Evolutionary conservation across 2,113 vertebrate genomes (phyloP).

Genomic region (Limanda limanda): DNA sequence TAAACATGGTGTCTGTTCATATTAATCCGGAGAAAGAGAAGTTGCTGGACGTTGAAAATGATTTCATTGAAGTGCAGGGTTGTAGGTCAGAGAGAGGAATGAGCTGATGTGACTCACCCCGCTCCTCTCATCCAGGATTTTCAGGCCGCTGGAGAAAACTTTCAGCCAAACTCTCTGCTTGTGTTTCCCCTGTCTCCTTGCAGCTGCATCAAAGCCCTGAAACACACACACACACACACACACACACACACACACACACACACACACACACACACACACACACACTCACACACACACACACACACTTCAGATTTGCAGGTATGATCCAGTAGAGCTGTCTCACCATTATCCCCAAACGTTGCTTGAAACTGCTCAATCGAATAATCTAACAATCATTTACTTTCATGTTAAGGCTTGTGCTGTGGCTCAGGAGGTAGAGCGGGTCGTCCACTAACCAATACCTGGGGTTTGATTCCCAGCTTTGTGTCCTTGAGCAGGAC

Average conservation of each 20-base stretch:
- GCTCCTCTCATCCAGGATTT: constrained; percentile 79
- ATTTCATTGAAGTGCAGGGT: neutral
- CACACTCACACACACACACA: too few relatives aligned
- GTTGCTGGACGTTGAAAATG: neutral
- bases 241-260: too few relatives aligned
- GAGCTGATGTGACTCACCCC: constrained; percentile 67
- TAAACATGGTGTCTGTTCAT: neutral
- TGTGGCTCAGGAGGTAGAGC: too few relatives aligned
- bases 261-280: neutral
- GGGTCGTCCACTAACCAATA: too few relatives aligned
- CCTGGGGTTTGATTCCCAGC: too few relatives aligned
- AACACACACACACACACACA: constrained; percentile 12
- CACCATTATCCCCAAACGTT: too few relatives aligned
- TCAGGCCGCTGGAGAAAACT: constrained; percentile 74
- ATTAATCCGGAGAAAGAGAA: neutral
- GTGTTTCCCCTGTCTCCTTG: constrained; percentile 78
- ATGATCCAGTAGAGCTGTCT: too few relatives aligned
- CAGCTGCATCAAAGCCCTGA: constrained; percentile 72
- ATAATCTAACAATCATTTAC: too few relatives aligned
- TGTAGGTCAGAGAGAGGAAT: neutral
- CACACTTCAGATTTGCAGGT: too few relatives aligned
- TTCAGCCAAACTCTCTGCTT: constrained; percentile 84
- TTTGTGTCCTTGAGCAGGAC: too few relatives aligned
- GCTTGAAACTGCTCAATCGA: too few relatives aligned
- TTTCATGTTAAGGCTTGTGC: too few relatives aligned